These are phyloP conservation scores for Drosophila saltans DNA, from an alignment of 1,140 invertebrate species.

Conservation along the genomic window DNA sequence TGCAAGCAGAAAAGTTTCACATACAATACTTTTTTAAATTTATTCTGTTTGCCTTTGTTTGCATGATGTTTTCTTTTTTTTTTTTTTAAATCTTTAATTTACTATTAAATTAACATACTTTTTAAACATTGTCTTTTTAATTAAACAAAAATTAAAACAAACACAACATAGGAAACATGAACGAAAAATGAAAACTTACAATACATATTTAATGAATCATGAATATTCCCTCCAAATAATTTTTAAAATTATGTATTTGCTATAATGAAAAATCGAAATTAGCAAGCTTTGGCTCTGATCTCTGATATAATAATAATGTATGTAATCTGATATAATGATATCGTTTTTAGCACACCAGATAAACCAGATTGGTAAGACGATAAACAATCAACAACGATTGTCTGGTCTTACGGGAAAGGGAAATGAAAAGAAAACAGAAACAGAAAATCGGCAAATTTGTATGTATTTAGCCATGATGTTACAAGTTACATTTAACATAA, in stretches of 20 bases:
- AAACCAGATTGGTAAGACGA: constrained; percentile 6
- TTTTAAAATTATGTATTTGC: constrained; percentile 79
- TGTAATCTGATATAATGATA: constrained; percentile 31
- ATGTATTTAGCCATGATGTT: constrained; percentile 71
- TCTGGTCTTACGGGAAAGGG: background rate
- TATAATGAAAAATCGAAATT: constrained; percentile 53
- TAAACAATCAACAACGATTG: constrained; percentile 28
- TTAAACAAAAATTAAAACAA: background rate
- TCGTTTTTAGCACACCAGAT: constrained; percentile 44
- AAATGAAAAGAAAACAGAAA: background rate
- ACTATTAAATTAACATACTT: background rate
- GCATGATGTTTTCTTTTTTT: background rate
- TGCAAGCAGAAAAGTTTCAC: constrained; percentile 3
- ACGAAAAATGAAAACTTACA: constrained; percentile 11
- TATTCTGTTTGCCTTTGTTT: background rate
- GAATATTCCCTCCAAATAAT: constrained; percentile 83
- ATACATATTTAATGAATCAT: constrained; percentile 75
- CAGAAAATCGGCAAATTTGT: constrained; percentile 43
- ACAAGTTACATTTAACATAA: constrained; percentile 75
- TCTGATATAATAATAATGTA: constrained; percentile 39
- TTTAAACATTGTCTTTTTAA: background rate
- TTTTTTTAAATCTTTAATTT: too few relatives aligned
- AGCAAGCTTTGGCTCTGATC: constrained; percentile 45
- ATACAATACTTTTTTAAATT: constrained; percentile 1
- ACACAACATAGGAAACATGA: constrained; percentile 18